Evolutionary conservation across 2,113 vertebrate species (phyloP), one percentile per base, ranked within the genome.

Genomic region (Paradoxurus hermaphroditus): DNA sequence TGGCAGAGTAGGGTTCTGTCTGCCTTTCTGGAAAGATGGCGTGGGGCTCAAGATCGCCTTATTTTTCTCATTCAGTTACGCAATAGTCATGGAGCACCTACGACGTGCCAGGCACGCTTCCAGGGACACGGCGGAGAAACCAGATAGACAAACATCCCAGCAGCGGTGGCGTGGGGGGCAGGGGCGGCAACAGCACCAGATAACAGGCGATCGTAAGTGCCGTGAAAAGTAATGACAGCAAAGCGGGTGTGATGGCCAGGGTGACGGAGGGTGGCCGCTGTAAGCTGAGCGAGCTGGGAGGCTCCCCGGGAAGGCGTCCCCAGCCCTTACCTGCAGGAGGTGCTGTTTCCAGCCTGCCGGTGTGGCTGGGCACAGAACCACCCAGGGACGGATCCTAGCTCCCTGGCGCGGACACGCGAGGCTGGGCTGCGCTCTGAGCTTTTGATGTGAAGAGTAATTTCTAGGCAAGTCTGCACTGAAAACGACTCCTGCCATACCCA

Each of bases 311-410:
- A 73, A 46, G 90, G 72, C 0, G 1, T 25, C 29, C 1, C 1
- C 5, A 0, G 27, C 31, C 0, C 9, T 0, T 3, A 13, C 44
- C 11, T 68, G 49, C 31, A 29, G 39, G 4, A 5, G 59, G 23
- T 2, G 53, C 72, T 29, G 14, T 18, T 19, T 27, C 39, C 14
- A 18, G 23, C 36, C 65, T 70, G 8, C 31, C 21, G 7, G 19
- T 0, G 1, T 25, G 44, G 7, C 82, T 7, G 21, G 46, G 62
- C 5, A 9, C 14, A 1, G 0, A 0, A 4, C 6, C 4, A 9
- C 70, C 72, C 63, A 27, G 12, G 39, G 83, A 15, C 5, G 7
- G 23, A 7, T 25, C 39, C 72, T n/a, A n/a, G n/a, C n/a, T n/a
- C n/a, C n/a, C n/a, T n/a, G n/a, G n/a, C n/a, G n/a, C n/a, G 19